These are phyloP conservation scores for Trichonephila inaurata DNA, from an alignment of 1,140 invertebrate genomes.

Conservation along the genomic window DNA sequence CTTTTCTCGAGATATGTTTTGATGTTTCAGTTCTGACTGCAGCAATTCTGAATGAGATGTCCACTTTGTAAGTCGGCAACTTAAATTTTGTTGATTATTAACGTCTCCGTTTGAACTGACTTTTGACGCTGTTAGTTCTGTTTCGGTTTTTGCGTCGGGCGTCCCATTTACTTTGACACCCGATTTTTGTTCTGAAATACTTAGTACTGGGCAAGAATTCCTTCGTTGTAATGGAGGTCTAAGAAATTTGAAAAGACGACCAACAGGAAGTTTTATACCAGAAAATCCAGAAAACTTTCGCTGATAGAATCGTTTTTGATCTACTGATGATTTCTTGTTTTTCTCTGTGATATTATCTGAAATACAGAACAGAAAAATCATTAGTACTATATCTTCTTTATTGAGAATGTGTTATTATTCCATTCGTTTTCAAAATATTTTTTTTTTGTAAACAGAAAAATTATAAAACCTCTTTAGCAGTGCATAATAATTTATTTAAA, in stretches of 20 bases:
- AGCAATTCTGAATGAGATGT: slow-evolving; percentile 57
- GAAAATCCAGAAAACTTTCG: slow-evolving; percentile 57
- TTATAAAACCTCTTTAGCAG: too few relatives aligned
- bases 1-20: not conserved
- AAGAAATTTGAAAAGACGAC: slow-evolving; percentile 59
- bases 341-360: slow-evolving; percentile 60
- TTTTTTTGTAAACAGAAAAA: too few relatives aligned
- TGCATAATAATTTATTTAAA: too few relatives aligned
- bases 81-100: slow-evolving; percentile 25
- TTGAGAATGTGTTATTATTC: too few relatives aligned
- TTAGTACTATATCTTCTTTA: too few relatives aligned
- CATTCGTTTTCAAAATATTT: too few relatives aligned
- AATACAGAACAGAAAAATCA: not conserved
- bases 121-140: not conserved
- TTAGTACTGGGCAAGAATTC: slow-evolving; percentile 67
- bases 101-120: not conserved
- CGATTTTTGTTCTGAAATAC: slow-evolving; percentile 25
- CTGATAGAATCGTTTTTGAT: slow-evolving; percentile 68
- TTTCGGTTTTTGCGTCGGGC: not conserved
- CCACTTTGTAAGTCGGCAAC: slow-evolving; percentile 57
- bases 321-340: slow-evolving; percentile 62
- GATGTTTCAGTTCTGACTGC: not conserved
- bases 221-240: slow-evolving; percentile 44
- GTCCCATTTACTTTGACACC: not conserved
- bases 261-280: slow-evolving; percentile 54